phyloP scores from a whole-genome alignment of 2,888 invertebrate species.

The Ethmia dodecea region DNA sequence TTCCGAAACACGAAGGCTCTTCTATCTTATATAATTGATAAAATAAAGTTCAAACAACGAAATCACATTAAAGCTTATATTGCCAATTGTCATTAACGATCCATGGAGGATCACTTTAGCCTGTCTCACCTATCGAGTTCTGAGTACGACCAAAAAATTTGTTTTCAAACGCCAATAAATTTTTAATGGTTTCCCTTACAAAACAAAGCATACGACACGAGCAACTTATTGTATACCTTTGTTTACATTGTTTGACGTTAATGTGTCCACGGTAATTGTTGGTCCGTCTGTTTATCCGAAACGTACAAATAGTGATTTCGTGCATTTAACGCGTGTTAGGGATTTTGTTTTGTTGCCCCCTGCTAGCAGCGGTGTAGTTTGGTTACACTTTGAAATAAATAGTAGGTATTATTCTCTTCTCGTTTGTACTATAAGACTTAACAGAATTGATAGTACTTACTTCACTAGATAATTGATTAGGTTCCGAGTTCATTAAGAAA shows the following conservation, averaged over 20 bases:
- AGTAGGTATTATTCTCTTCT: too few species aligned
- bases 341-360: constrained; percentile 21
- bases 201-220: constrained; percentile 52
- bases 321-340: constrained; percentile 55
- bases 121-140: constrained; percentile 39
- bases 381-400: too few species aligned
- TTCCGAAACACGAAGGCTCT: too few species aligned
- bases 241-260: constrained; percentile 50
- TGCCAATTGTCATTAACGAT: constrained; percentile 30
- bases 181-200: constrained; percentile 63
- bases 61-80: too few species aligned
- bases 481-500: too few species aligned
- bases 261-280: constrained; percentile 57
- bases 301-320: constrained; percentile 55
- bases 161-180: constrained; percentile 50
- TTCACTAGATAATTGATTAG: too few species aligned
- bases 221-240: constrained; percentile 36
- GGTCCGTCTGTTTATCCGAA: constrained; percentile 41
- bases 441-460: too few species aligned
- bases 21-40: too few species aligned
- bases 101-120: constrained; percentile 21
- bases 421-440: too few species aligned
- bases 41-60: too few species aligned
- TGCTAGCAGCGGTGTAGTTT: too few species aligned
- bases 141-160: constrained; percentile 39